Percentiles rank a stretch among this genome's conserved stretches.
Evolutionary conservation across 2,888 invertebrate genomes (phyloP).

Genomic region (Petrophora chlorosata): DNA sequence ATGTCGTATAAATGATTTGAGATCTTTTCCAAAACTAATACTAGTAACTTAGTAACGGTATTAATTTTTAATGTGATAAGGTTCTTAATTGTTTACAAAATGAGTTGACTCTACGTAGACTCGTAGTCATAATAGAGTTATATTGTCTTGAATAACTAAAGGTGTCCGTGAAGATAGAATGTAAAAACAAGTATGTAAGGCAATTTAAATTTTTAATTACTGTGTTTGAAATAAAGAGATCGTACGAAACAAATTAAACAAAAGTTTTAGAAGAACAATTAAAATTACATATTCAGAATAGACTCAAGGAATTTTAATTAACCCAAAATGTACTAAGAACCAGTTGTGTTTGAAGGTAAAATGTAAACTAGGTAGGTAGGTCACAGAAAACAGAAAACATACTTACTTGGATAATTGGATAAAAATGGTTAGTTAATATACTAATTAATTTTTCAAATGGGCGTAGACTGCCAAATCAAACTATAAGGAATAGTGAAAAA

Average conservation of each 20-base stretch:
- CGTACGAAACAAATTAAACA: slow-evolving; percentile 5
- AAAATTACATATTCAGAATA: background rate
- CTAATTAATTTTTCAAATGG: too few species aligned
- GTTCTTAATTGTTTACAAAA: background rate
- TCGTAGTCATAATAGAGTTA: slow-evolving; percentile 2
- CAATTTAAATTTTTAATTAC: slow-evolving; percentile 16
- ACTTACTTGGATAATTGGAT: too few species aligned
- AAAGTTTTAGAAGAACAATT: slow-evolving; percentile 8
- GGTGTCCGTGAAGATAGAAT: slow-evolving; percentile 1
- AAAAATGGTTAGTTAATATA: too few species aligned
- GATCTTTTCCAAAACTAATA: too few species aligned
- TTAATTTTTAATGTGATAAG: background rate
- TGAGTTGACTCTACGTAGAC: too few species aligned
- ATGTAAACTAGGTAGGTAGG: too few species aligned
- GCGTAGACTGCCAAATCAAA: too few species aligned
- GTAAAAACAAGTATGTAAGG: slow-evolving; percentile 5
- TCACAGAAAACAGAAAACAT: too few species aligned
- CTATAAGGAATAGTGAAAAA: too few species aligned
- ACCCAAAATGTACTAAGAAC: background rate
- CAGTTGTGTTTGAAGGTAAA: too few species aligned
- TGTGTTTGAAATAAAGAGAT: background rate
- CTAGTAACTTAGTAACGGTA: slow-evolving; percentile 5
- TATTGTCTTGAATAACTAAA: slow-evolving; percentile 11
- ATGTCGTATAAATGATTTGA: too few species aligned
- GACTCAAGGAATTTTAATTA: background rate